These are phyloP conservation scores for Micrastur ruficollis DNA, from an alignment of 2,797 vertebrate species.

Conservation along the genomic window DNA sequence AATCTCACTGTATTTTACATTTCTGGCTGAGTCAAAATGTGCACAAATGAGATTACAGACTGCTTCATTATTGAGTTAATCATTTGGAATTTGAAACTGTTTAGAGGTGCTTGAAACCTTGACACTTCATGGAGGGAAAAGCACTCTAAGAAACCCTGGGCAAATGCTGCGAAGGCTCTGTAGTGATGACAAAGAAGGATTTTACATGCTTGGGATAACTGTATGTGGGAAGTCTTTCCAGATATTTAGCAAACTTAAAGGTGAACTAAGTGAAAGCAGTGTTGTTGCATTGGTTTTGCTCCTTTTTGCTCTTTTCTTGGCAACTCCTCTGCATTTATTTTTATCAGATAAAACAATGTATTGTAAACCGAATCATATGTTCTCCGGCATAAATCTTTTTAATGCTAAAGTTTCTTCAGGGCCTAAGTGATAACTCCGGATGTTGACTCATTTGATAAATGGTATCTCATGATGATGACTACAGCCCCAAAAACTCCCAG, in stretches of 20 bases:
- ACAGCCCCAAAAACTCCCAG: background rate
- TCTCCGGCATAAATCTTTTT: constrained; percentile 4
- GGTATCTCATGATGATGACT: constrained; percentile 7
- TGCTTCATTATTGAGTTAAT: background rate
- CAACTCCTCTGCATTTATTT: background rate
- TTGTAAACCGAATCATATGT: constrained; percentile 16
- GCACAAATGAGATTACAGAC: background rate
- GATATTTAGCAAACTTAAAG: background rate
- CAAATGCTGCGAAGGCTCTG: background rate
- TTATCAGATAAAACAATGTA: constrained; percentile 14
- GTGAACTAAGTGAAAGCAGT: background rate
- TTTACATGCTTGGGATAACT: background rate
- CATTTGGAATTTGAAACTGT: background rate
- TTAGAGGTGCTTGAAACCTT: background rate
- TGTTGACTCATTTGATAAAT: constrained; percentile 56
- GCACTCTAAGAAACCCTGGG: background rate
- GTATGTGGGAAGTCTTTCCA: background rate
- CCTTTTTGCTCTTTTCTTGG: background rate
- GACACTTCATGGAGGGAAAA: background rate
- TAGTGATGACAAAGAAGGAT: background rate
- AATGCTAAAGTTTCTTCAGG: constrained; percentile 24
- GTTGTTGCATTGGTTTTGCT: background rate
- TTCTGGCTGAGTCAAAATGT: background rate
- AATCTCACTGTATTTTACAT: background rate
- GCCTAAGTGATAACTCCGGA: background rate